Evolutionary conservation across 2,113 vertebrate species (phyloP).

Genomic region (Bolborhynchus lineola): DNA sequence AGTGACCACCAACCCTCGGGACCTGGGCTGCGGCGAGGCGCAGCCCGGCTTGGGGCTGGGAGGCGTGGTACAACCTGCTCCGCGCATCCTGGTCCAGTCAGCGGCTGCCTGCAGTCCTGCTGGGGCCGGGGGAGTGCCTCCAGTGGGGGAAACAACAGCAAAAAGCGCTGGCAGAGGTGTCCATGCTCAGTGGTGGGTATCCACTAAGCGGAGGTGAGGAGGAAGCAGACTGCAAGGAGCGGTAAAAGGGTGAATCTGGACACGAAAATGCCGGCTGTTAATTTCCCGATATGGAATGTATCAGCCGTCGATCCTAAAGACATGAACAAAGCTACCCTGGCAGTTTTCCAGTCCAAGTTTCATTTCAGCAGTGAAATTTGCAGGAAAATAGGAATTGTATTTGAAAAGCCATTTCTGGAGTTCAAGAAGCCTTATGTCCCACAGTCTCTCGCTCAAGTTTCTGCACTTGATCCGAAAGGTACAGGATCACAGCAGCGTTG

Average conservation of each 20-base stretch:
- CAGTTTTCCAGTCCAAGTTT: too few relatives aligned
- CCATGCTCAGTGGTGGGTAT: accelerated
- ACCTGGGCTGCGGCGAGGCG: not conserved
- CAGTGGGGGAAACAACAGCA: accelerated
- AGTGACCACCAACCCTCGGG: too few relatives aligned
- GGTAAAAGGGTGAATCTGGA: too few relatives aligned
- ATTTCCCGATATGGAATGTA: accelerated
- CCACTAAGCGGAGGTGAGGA: accelerated
- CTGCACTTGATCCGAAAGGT: too few relatives aligned
- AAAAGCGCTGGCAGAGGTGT: accelerated
- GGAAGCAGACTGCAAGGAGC: not conserved
- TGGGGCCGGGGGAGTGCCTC: accelerated
- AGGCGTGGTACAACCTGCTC: too few relatives aligned
- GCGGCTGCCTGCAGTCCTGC: too few relatives aligned
- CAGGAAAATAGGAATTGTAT: not conserved
- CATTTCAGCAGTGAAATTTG: not conserved
- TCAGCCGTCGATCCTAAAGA: accelerated
- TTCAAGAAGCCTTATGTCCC: accelerated
- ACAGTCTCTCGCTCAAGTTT: accelerated
- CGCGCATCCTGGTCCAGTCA: not conserved
- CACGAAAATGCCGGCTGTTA: accelerated
- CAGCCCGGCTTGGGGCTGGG: too few relatives aligned
- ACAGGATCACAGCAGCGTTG: not conserved
- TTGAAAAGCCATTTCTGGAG: not conserved
- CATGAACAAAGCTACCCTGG: not conserved